A percentile compares a stretch with the other conserved stretches of the same genome.
Evolutionary conservation across 2,888 invertebrate species (phyloP).

Genomic region (Sinotaia quadrata): DNA sequence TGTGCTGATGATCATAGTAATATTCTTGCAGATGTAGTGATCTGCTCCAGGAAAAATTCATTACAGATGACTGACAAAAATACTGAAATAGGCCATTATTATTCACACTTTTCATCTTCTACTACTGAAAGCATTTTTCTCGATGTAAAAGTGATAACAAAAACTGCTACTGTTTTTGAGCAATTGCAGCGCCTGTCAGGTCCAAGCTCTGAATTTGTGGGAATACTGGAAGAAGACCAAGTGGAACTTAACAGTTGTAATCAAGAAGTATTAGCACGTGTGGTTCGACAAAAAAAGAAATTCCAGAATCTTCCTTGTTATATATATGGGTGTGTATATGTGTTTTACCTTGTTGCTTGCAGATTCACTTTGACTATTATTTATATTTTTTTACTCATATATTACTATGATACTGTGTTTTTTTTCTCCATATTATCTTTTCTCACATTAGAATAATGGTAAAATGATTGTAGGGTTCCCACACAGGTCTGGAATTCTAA

Average conservation of each 20-base stretch:
- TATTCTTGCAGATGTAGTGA: constrained; percentile 7
- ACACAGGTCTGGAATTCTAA: no score
- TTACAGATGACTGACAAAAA: background rate
- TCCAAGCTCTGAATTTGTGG: background rate
- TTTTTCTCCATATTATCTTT: no score
- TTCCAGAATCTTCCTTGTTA: constrained; percentile 1
- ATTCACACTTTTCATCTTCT: no score
- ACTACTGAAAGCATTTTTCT: background rate
- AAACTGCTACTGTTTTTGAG: constrained; percentile 3
- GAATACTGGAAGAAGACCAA: background rate
- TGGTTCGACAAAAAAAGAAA: background rate
- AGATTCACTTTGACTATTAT: background rate
- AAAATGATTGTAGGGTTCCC: no score
- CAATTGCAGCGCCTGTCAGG: background rate
- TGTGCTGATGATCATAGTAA: background rate
- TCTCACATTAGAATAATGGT: no score
- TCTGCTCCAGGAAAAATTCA: background rate
- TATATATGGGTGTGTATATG: constrained; percentile 10
- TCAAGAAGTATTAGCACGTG: background rate
- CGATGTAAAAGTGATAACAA: constrained; percentile 10
- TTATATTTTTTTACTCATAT: no score
- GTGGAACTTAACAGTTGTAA: background rate
- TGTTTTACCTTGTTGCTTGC: background rate
- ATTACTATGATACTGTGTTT: background rate
- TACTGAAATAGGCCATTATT: background rate